These are phyloP conservation scores for Napeogenes sylphis DNA, from an alignment of 2,888 invertebrate genomes.

Conservation along the genomic window DNA sequence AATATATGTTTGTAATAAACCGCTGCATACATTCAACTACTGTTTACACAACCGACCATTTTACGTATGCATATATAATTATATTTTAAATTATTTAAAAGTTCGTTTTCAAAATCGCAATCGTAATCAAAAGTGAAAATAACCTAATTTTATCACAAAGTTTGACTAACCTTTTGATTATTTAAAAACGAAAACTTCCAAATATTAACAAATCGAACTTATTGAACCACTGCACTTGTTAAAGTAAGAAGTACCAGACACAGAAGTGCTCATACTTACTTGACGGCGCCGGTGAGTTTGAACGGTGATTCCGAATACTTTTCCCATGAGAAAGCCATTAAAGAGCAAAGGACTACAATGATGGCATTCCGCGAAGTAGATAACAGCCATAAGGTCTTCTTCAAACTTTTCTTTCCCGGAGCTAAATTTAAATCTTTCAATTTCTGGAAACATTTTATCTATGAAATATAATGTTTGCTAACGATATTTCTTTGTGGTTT, in stretches of 20 bases:
- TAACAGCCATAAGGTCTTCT: conserved; percentile 84
- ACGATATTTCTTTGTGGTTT: background rate
- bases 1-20: too few species aligned
- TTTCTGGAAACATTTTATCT: conserved; percentile 74
- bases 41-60: too few species aligned
- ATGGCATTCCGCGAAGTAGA: conserved; percentile 91
- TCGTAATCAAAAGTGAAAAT: too few species aligned
- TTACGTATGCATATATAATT: too few species aligned
- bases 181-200: too few species aligned
- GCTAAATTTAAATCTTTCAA: conserved; percentile 81
- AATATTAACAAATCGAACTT: too few species aligned
- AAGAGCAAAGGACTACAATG: conserved; percentile 85
- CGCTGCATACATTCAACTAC: too few species aligned
- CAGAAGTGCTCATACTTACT: conserved; percentile 46
- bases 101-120: too few species aligned
- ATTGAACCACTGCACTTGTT: background rate
- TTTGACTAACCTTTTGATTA: too few species aligned
- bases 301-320: conserved; percentile 78
- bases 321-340: conserved; percentile 80
- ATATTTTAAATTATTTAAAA: too few species aligned
- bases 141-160: too few species aligned
- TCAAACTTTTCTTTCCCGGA: conserved; percentile 54
- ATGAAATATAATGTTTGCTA: background rate
- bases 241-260: background rate
- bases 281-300: conserved; percentile 84